Percentiles rank a stretch among this genome's conserved stretches.
Conservation (phyloP, 1,140 invertebrate species). For the Heterodera carotae region DNA sequence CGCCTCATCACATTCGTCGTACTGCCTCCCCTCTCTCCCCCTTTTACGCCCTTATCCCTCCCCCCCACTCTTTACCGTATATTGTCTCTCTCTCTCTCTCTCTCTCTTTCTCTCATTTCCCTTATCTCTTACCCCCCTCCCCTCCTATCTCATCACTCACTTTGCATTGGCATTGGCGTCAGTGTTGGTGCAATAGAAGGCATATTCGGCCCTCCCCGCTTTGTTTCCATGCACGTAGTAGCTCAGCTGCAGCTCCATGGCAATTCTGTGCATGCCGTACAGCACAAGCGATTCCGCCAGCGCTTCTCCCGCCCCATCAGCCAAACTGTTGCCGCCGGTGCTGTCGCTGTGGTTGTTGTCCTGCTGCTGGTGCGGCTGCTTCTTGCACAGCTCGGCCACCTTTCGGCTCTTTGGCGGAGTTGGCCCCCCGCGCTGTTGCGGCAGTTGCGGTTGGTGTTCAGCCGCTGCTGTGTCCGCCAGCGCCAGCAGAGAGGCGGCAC, state of each 20-base stretch:
- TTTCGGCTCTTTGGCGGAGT: conserved; percentile 8
- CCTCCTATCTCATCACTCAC: neutral
- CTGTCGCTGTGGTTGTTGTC: neutral
- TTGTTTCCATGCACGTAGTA: conserved; percentile 38
- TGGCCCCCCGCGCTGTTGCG: neutral
- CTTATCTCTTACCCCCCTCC: neutral
- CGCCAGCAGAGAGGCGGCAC: neutral
- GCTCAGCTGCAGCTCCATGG: conserved; percentile 38
- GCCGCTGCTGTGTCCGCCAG: neutral
- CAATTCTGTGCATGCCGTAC: conserved; percentile 40
- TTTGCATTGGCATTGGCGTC: conserved; percentile 9
- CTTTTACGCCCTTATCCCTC: no score
- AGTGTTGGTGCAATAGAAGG: conserved; percentile 23
- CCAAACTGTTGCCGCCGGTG: no score
- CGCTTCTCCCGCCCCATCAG: neutral
- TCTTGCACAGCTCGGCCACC: neutral
- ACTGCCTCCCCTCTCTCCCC: no score
- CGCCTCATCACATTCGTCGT: no score
- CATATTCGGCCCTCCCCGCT: conserved; percentile 25
- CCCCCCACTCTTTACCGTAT: no score
- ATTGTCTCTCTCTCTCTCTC: no score
- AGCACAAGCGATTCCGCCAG: conserved; percentile 24
- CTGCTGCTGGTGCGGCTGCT: neutral
- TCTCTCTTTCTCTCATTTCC: no score
- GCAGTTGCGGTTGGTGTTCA: no score